Conservation (phyloP, 1,140 invertebrate species). For the Sogatella furcifera region DNA sequence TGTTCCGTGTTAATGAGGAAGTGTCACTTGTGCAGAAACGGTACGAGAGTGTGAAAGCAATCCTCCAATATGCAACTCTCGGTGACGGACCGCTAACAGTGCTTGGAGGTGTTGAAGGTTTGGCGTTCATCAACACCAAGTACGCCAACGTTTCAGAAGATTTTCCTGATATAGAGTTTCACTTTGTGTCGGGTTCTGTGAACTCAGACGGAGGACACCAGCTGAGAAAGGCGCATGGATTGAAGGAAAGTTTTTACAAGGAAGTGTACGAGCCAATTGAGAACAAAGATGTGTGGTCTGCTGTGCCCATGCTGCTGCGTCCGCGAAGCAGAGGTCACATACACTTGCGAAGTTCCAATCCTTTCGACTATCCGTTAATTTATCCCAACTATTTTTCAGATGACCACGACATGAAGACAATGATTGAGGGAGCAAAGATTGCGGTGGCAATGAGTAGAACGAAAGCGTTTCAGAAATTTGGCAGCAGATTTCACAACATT, state of each 20-base stretch:
- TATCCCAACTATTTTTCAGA: conserved; percentile 67
- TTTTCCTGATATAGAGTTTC: conserved; percentile 75
- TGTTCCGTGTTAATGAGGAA: conserved; percentile 63
- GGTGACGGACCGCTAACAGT: conserved; percentile 39
- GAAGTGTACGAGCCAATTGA: neutral
- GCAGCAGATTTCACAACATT: conserved; percentile 33
- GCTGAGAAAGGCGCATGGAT: neutral
- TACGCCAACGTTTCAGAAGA: conserved; percentile 48
- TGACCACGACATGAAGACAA: conserved; percentile 49
- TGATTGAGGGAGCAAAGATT: conserved; percentile 38
- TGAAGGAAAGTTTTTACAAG: neutral
- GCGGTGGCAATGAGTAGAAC: conserved; percentile 13
- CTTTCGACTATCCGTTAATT: conserved; percentile 60
- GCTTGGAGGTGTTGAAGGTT: conserved; percentile 67
- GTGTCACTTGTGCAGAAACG: conserved; percentile 69
- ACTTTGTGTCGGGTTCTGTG: conserved; percentile 72
- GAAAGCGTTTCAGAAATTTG: conserved; percentile 21
- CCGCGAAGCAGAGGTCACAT: conserved; percentile 59
- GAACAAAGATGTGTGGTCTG: neutral
- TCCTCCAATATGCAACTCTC: conserved; percentile 50
- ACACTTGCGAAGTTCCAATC: conserved; percentile 47
- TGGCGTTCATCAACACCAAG: conserved; percentile 71
- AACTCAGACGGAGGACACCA: conserved; percentile 45
- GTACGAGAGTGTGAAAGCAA: conserved; percentile 57
- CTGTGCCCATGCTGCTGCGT: neutral